Base-by-base conservation (phyloP, 2,797 vertebrate species). In the Etheostoma nigrum region DNA sequence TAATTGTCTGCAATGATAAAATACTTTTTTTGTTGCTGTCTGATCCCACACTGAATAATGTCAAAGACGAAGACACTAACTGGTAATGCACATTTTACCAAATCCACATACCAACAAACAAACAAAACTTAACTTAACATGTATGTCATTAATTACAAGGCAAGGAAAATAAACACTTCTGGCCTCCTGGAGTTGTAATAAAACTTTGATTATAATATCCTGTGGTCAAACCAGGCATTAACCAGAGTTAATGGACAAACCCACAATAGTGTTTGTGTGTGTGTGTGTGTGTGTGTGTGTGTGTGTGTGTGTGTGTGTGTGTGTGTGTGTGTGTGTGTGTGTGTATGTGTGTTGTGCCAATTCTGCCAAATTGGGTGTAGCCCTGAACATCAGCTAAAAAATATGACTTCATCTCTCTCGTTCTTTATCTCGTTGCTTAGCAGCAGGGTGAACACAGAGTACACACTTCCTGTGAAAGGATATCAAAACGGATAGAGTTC, bases 341-440 rank as follows among this genome's bases (percentile, higher is more conserved):
- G 55, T 44, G 48, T 63, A 51, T 49, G 19, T 61, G 51, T 65
- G 55, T 72, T 27, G 27, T 27, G 27, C 27, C 30, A 67, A 44
- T 67, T 54, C 47, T 48, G 74, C 33, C 59, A 58, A 74, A 81
- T 14, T 48, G 67, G 52, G 82, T 58, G 40, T 15, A n/a, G 60
- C 21, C 14, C 15, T 58, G 13, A 33, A 74, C 53, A 16, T 62
- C 40, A 65, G 42, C 67, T 57, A 62, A 68, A 74, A 65, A 84
- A 85, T 88, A 78, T 63, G 33, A 77, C 81, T 73, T 85, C 54
- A 88, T 54, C 78, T 82, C 65, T 21, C 21, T 76, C 30, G 49
- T 10, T 6, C 42, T 44, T 13, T 44, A 54, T 68, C 59, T 49
- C 0, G 87, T 88, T 87, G 83, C 88, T 67, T 66, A 87, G 90